Evolutionary conservation across 2,888 invertebrate species (phyloP), one percentile per base, ranked within the genome.

Genomic region (Disparrhopalites patrizii): DNA sequence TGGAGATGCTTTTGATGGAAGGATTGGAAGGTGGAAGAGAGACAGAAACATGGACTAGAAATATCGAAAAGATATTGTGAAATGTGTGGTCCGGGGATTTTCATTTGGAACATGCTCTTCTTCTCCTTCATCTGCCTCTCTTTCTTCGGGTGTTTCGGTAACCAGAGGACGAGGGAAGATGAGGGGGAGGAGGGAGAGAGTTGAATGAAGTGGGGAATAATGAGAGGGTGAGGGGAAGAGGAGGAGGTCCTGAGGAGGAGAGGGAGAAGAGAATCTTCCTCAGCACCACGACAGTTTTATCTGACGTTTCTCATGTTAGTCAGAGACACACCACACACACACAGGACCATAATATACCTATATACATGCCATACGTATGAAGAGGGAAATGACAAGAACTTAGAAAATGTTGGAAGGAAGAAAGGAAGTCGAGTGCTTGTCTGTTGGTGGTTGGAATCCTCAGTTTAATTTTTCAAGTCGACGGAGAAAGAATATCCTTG

Each of bases 401-500:
- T 47, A 25, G 47, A 60, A 60, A 60, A 47, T 47, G 62, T 52
- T 25, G 50, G 52, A 31, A 27, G 43, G 33, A 28, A 54, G 54
- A 54, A 55, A 54, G 38, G 38, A 43, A 62, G 62, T 54, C 40
- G 54, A 62, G 62, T 62, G 62, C 62, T 62, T 62, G 62, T 62
- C 54, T 62, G 62, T 62, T 62, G 54, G 62, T 62, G 62, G 55
- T 57, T 47, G 61, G 55, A 51, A 38, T 66, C 62, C 62, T 62
- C 55, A 40, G 60, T 62, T 66, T 66, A 66, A 66, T 66, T 66
- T 66, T 66, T 66, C 66, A 66, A 66, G 62, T 66, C 62, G 66
- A 66, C 65, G 56, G 55, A 62, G 62, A 57, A 62, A 62, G 62
- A 66, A 66, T 66, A 56, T 62, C 62, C 66, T 66, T 56, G 57